Evolutionary conservation across 2,888 invertebrate species (phyloP), one percentile per base, ranked within the genome.

Genomic region (Drosophila infuscata): DNA sequence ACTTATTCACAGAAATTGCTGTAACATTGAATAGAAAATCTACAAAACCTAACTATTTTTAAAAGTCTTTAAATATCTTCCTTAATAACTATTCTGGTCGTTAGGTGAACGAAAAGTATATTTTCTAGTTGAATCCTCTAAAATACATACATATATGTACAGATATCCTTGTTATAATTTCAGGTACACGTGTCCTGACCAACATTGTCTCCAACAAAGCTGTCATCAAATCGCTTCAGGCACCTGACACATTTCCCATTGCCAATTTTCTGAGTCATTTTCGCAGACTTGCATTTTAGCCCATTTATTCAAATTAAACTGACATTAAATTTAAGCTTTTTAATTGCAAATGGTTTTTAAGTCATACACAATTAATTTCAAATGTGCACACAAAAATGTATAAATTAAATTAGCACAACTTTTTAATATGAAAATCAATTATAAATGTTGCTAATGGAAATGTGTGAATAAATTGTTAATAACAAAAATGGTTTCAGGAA

Each of bases 361-460:
- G 30, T 29, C 5, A 17, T 29, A 38, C 53, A 29, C 12, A 58
- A 57, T 46, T 36, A 1, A 36, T 38, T 58, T 49, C n/a, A 15
- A 20, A 38, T 51, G 12, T 58, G 15, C 32, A 12, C 15, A 30
- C 8, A n/a, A 43, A 59, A 58, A 59, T 59, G n/a, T 25, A 35
- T n/a, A 33, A 30, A 52, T 46, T 35, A 9, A 41, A 49, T 49
- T 38, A 51, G 49, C 43, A 36, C 20, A 58, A 35, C 53, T 60
- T 68, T 57, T 36, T 59, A 65, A 61, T 36, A 41, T 35, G 43
- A 41, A 38, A 36, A 53, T n/a, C 38, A 64, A 74, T 65, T 63
- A 49, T 15, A 61, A 38, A 60, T 48, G 25, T 46, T 53, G 41
- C 41, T 25, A 52, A 49, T 54, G 35, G 7, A 30, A 38, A 25